These are phyloP conservation scores for Samia ricini DNA, from an alignment of 1,140 invertebrate genomes.

Conservation along the genomic window DNA sequence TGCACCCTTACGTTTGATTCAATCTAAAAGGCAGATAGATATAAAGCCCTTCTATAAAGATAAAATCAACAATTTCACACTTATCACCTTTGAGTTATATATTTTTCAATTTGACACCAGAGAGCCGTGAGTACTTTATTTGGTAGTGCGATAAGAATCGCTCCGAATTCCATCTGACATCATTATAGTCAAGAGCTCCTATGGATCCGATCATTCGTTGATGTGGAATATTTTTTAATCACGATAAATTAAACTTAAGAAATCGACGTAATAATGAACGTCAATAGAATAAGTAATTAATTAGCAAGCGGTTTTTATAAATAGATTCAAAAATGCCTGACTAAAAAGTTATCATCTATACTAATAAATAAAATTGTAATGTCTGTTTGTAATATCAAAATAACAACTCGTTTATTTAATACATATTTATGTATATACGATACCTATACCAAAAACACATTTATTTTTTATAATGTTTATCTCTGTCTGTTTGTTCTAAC, in stretches of 20 bases:
- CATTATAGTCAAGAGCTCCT: slow-evolving; percentile 42
- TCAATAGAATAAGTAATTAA: too few relatives aligned
- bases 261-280: too few relatives aligned
- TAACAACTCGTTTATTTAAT: too few relatives aligned
- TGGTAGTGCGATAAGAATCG: slow-evolving; percentile 54
- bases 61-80: slow-evolving; percentile 70
- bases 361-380: too few relatives aligned
- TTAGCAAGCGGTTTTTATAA: too few relatives aligned
- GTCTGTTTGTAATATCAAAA: too few relatives aligned
- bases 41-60: slow-evolving; percentile 26
- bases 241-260: slow-evolving; percentile 38
- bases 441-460: too few relatives aligned
- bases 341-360: too few relatives aligned
- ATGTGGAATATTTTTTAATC: slow-evolving; percentile 1
- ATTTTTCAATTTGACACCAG: slow-evolving; percentile 39
- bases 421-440: too few relatives aligned
- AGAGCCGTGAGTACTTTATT: slow-evolving; percentile 33
- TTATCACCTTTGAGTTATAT: slow-evolving; percentile 28
- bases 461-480: too few relatives aligned
- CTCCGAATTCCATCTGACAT: slow-evolving; percentile 38
- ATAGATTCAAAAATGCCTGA: too few relatives aligned
- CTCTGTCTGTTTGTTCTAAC: too few relatives aligned
- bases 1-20: slow-evolving; percentile 21
- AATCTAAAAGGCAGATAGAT: slow-evolving; percentile 28
- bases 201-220: neutral